A percentile compares a stretch with the other conserved stretches of the same genome.
These are phyloP conservation scores for Acridotheres tristis DNA, from an alignment of 2,797 vertebrate genomes.

Conservation along the genomic window DNA sequence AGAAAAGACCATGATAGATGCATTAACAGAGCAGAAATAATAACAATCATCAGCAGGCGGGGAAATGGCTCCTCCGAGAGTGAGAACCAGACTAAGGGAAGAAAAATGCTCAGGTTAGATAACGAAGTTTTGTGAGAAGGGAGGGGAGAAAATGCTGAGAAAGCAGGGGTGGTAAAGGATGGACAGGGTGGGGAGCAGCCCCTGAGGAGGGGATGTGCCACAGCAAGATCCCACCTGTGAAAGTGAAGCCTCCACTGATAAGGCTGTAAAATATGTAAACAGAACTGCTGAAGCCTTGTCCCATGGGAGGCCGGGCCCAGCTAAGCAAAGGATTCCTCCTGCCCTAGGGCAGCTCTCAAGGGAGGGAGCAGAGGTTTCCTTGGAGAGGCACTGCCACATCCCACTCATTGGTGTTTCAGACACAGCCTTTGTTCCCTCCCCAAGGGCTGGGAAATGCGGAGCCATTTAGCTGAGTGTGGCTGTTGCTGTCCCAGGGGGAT, in stretches of 20 bases:
- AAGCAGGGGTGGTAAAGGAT: background rate
- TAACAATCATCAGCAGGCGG: background rate
- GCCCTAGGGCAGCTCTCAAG: background rate
- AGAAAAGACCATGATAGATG: background rate
- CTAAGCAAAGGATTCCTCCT: background rate
- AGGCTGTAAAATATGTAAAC: background rate
- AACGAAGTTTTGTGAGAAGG: background rate
- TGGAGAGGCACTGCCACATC: background rate
- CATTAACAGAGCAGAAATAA: constrained; percentile 14
- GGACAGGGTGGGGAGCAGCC: background rate
- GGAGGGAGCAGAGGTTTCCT: background rate
- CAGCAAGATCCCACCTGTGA: background rate
- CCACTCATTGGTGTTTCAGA: background rate
- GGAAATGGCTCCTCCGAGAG: background rate
- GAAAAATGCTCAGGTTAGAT: background rate
- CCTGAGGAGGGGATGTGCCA: background rate
- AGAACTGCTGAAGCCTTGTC: background rate
- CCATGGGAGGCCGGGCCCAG: background rate
- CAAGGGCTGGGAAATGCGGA: background rate
- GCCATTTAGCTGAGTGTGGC: background rate
- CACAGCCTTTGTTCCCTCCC: background rate
- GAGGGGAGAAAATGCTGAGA: background rate
- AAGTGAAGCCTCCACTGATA: background rate
- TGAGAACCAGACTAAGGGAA: background rate
- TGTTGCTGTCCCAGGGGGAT: background rate